Evolutionary conservation across 92 coral and sea anemone genomes (phyloP).

Genomic region (Siderastrea siderea): DNA sequence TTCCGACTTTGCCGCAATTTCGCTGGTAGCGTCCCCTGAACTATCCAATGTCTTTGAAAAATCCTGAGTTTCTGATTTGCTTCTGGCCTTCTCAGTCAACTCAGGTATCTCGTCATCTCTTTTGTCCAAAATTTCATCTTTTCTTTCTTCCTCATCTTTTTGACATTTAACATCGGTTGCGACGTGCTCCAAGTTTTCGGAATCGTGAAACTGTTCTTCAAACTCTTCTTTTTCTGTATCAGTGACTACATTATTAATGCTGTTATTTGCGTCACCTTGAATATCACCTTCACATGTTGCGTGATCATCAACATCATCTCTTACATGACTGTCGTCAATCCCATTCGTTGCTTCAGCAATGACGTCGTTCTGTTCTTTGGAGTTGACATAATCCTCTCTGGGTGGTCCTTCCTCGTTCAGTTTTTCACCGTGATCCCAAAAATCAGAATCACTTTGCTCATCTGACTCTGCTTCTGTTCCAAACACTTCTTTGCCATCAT

Average conservation of each 20-base stretch:
- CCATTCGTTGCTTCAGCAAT: background rate
- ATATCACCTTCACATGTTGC: background rate
- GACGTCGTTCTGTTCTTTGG: too few species aligned
- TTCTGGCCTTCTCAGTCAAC: background rate
- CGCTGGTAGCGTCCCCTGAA: background rate
- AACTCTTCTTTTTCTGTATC: background rate
- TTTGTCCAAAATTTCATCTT: background rate
- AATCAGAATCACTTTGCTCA: slow-evolving; percentile 7
- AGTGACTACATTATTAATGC: background rate
- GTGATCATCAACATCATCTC: background rate
- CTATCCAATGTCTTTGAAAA: background rate
- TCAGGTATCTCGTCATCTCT: background rate
- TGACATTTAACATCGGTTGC: background rate
- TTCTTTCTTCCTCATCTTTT: background rate
- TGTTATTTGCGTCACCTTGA: background rate
- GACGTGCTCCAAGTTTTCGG: background rate
- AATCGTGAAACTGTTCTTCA: background rate
- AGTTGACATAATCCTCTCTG: background rate
- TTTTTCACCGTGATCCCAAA: slow-evolving; percentile 1
- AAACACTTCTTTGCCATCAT: background rate
- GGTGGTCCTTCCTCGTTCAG: background rate
- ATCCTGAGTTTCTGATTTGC: background rate
- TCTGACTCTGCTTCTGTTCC: background rate
- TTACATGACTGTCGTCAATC: background rate
- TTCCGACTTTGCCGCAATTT: background rate